Evolutionary conservation across 2,797 vertebrate species (phyloP).

Genomic region (Natrix natrix): DNA sequence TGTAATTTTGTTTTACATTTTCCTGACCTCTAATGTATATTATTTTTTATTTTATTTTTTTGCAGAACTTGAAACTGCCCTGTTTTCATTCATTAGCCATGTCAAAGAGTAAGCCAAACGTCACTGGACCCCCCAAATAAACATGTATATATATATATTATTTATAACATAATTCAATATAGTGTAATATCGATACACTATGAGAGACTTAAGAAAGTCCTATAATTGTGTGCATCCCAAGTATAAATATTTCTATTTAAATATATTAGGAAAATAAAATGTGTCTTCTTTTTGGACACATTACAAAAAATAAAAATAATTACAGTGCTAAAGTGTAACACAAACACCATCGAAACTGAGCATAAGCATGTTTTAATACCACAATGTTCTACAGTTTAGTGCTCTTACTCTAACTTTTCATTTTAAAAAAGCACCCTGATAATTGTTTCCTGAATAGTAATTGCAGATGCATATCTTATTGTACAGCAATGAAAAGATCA

Average conservation of each 20-base stretch:
- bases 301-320: not conserved
- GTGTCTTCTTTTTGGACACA: not conserved
- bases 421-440: not conserved
- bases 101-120: not conserved
- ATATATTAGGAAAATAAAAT: not conserved
- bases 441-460: not conserved
- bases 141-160: not conserved
- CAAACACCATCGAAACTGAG: not conserved
- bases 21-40: not conserved
- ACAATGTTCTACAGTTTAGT: not conserved
- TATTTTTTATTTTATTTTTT: not conserved
- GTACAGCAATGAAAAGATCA: slow-evolving; percentile 20
- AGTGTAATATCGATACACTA: not conserved
- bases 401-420: not conserved
- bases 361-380: not conserved
- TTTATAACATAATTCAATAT: not conserved
- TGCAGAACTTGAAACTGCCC: not conserved
- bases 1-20: not conserved
- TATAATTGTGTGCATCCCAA: not conserved
- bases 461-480: slow-evolving; percentile 39
- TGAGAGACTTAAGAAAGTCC: not conserved
- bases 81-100: not conserved
- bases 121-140: not conserved
- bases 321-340: not conserved
- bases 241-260: not conserved